phyloP scores from a whole-genome alignment of 2,888 invertebrate genomes.

The Tortricodes alternella region DNA sequence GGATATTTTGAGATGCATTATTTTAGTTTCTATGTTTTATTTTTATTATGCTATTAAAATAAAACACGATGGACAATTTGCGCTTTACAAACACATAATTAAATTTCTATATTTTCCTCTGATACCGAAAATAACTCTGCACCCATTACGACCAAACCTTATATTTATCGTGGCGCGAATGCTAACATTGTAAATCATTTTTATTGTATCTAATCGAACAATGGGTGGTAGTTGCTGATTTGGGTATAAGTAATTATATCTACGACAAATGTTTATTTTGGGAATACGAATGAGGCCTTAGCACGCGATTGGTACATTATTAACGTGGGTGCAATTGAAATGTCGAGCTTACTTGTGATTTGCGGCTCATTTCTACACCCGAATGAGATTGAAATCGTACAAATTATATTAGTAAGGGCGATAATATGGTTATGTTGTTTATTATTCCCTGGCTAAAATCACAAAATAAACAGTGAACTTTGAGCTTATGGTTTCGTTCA shows the following conservation, averaged over 20 bases:
- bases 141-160: neutral
- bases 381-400: conserved; percentile 27
- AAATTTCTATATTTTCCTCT: neutral
- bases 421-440: neutral
- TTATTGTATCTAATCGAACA: conserved; percentile 33
- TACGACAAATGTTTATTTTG: conserved; percentile 31
- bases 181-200: conserved; percentile 19
- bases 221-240: conserved; percentile 37
- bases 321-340: conserved; percentile 34
- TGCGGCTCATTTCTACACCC: conserved; percentile 31
- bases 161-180: conserved; percentile 4
- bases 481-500: too few species aligned
- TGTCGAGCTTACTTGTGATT: conserved; percentile 34
- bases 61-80: too few species aligned
- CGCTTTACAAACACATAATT: too few species aligned
- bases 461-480: too few species aligned
- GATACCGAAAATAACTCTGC: neutral
- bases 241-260: conserved; percentile 30
- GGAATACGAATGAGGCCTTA: conserved; percentile 27
- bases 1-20: too few species aligned
- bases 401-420: neutral
- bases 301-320: conserved; percentile 38
- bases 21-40: neutral
- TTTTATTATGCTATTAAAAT: too few species aligned
- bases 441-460: too few species aligned